Conservation (phyloP, 2,113 vertebrate species). For the Physeter macrocephalus region DNA sequence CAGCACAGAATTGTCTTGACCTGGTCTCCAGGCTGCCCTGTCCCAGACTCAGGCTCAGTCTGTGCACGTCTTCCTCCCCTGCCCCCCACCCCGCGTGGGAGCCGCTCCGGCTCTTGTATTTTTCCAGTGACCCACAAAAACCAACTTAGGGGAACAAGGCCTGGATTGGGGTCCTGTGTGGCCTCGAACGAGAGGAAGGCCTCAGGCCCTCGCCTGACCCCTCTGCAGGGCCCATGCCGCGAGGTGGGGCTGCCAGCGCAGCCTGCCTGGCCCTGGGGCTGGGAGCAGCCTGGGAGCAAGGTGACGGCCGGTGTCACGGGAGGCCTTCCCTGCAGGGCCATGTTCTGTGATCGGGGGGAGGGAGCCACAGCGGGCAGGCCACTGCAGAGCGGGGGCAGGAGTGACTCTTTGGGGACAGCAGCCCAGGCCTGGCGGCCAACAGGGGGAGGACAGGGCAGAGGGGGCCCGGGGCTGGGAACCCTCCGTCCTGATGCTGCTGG, state of each 20-base stretch:
- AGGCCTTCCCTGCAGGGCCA: fast-evolving
- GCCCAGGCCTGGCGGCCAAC: neutral
- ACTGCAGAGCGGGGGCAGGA: neutral
- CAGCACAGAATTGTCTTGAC: neutral
- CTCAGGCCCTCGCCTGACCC: neutral
- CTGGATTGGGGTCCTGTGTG: fast-evolving
- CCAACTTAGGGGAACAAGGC: neutral
- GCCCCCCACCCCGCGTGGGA: no score
- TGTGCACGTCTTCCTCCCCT: neutral
- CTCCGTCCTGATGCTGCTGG: neutral
- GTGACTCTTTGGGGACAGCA: neutral
- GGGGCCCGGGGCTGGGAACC: neutral
- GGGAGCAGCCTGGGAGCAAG: neutral
- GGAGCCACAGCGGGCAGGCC: neutral
- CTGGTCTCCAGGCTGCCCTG: neutral
- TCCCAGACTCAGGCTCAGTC: neutral
- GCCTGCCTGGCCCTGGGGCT: neutral
- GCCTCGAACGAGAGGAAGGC: neutral
- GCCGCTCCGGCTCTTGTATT: neutral
- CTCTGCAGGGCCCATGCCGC: neutral
- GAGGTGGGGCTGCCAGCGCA: neutral
- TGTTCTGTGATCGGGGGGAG: neutral
- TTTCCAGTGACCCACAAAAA: neutral
- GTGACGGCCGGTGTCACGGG: fast-evolving
- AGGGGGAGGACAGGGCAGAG: neutral